Conservation (phyloP, 2,888 invertebrate genomes). For the Charanyca ferruginea region DNA sequence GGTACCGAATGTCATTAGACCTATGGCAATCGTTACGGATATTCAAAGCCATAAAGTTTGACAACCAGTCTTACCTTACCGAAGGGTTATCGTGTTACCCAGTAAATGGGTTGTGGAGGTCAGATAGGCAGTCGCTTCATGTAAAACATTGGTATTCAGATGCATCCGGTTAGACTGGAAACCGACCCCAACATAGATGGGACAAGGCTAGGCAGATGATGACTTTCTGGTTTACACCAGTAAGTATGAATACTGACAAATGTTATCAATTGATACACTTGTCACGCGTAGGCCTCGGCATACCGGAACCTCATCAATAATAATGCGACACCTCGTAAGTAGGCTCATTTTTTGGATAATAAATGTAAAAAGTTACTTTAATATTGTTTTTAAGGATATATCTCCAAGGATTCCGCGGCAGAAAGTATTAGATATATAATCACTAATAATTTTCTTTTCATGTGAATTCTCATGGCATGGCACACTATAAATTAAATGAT, state of each 20-base stretch:
- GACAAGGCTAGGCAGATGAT: too few species aligned
- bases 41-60: too few species aligned
- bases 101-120: too few species aligned
- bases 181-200: too few species aligned
- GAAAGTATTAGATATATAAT: neutral
- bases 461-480: conserved; percentile 23
- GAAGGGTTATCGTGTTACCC: too few species aligned
- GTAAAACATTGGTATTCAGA: too few species aligned
- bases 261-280: conserved; percentile 40
- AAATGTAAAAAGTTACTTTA: conserved; percentile 13
- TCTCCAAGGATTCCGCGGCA: neutral
- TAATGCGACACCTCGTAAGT: conserved; percentile 23
- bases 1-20: too few species aligned
- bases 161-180: too few species aligned
- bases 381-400: conserved; percentile 2
- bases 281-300: conserved; percentile 37
- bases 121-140: too few species aligned
- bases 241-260: conserved; percentile 21
- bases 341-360: conserved; percentile 13
- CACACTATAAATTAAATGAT: conserved; percentile 54
- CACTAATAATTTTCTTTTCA: conserved; percentile 37
- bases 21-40: too few species aligned
- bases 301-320: conserved; percentile 46
- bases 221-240: neutral
- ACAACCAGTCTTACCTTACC: too few species aligned